Evolutionary conservation across 30 jellyfish, hydroid and myxozoan genomes (phyloP), one percentile per base, ranked within the genome.

Genomic region (Cassiopea xamachana): DNA sequence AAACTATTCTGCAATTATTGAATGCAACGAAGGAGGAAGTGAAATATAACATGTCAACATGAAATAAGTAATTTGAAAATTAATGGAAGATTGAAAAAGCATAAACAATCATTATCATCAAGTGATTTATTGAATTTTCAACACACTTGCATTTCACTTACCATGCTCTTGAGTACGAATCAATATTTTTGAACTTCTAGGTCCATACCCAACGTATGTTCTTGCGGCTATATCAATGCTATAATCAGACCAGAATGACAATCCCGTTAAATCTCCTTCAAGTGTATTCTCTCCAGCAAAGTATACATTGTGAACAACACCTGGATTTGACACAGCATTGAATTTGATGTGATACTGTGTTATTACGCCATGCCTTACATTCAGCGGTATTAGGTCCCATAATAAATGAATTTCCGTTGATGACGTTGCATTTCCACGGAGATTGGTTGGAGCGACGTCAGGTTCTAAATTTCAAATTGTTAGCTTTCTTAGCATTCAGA

Each of bases 161-260:
- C 94, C 49, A 67, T 87, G 89, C 50, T 87, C 89, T 19, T 87
- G 83, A 10, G 94, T 87, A 5, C 79, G 89, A 60, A 87, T 46
- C 0, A 74, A 0, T 68, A 77, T 60, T 18, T 3, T 59, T 17
- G 64, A 19, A 59, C 94, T 50, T 43, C 58, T 44, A 6, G 94
- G 94, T 2, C 94, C 94, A 67, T 87, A 68, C 6, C 94, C 94
- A 76, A 60, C 79, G 6, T 48, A 0, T 9, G 94, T 87, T 18
- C 71, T 60, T 2, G 94, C 94, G 7, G 89, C 86, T 17, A 87
- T 60, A 4, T 81, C 46, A 5, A 87, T 51, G 44, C 44, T 77
- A 45, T 87, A 87, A 17, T 60, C 71, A 1, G 94, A 59, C 94
- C 94, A 87, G 51, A 75, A 87, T 12, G 6, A 46, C 60, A 87